A percentile compares a stretch with the other conserved stretches of the same genome.
These are phyloP conservation scores for Poecilia latipinna DNA, from an alignment of 2,113 vertebrate genomes.

Conservation along the genomic window DNA sequence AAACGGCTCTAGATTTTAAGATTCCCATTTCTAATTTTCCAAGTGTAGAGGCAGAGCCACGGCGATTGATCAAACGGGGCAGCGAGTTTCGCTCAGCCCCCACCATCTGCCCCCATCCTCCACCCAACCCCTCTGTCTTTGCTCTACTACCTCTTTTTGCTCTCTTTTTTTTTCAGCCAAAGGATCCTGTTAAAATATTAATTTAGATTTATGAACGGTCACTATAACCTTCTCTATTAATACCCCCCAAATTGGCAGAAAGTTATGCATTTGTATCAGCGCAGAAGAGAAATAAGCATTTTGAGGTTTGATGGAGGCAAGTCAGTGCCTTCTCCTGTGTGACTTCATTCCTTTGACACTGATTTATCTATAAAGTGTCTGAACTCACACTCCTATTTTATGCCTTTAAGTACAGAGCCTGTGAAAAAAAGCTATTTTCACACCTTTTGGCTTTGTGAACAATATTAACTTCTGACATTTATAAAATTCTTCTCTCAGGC, in stretches of 20 bases:
- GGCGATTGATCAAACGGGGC: slow-evolving; percentile 83
- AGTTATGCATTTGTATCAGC: slow-evolving; percentile 67
- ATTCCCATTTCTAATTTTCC: slow-evolving; percentile 85
- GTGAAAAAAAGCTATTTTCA: neutral
- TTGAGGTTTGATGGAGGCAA: slow-evolving; percentile 54
- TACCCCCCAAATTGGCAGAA: slow-evolving; percentile 79
- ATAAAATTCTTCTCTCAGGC: too few species aligned
- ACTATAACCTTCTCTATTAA: slow-evolving; percentile 78
- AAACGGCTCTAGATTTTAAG: slow-evolving; percentile 81
- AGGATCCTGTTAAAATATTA: slow-evolving; percentile 85
- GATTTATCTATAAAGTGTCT: neutral
- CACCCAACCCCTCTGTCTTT: slow-evolving; percentile 34
- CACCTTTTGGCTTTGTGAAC: too few species aligned
- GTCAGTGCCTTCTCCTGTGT: slow-evolving; percentile 3
- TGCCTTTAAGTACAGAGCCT: neutral
- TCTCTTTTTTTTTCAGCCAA: slow-evolving; percentile 63
- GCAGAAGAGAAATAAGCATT: slow-evolving; percentile 61
- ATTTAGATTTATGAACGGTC: slow-evolving; percentile 84
- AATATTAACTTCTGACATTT: too few species aligned
- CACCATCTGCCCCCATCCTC: slow-evolving; percentile 22
- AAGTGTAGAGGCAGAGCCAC: slow-evolving; percentile 80
- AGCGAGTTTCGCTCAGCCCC: slow-evolving; percentile 70
- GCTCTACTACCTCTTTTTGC: slow-evolving; percentile 17
- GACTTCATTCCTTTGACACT: neutral
- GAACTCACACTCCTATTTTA: neutral